Evolutionary conservation across 2,888 invertebrate species (phyloP), one percentile per base, ranked within the genome.

Genomic region (Pardosa pseudoannulata): DNA sequence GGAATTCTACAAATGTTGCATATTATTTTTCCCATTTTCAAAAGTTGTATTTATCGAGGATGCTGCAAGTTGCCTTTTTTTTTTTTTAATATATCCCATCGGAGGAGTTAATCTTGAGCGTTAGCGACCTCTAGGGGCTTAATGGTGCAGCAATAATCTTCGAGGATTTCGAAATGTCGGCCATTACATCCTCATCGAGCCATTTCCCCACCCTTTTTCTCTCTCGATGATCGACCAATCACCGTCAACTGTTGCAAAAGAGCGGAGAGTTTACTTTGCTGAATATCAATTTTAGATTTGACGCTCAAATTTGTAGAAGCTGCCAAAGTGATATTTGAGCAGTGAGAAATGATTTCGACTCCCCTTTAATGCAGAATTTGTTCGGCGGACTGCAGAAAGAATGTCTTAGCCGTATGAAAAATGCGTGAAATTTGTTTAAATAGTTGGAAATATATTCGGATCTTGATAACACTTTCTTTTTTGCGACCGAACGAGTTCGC

Each of bases 221-320:
- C 46, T 46, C 46, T 16, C 56, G 23, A 56, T 56, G 56, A 56
- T 56, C 56, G 56, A 56, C 56, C 56, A 56, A 56, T 56, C 56
- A 56, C 23, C 56, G 56, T 56, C 56, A 56, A 56, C 56, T 56
- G 56, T 56, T 56, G 56, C 56, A 19, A 56, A 56, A 56, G 56
- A 56, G 56, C 36, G 36, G 56, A 56, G 56, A 56, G 56, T 56
- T 56, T 23, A 56, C 56, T 56, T 56, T 23, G 23, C 56, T 56
- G 56, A 56, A 56, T 56, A 56, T 56, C 56, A 56, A 56, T 56
- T 56, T 56, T 56, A 56, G 56, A 56, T 56, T 56, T 56, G 56
- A 56, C 56, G 56, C 56, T 23, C 23, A 56, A 56, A 56, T 56
- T 56, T 56, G 19, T 19, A 23, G 56, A 23, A 19, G 56, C 2